Evolutionary conservation across 1,140 invertebrate species (phyloP).

Genomic region (Lordiphosa collinella): DNA sequence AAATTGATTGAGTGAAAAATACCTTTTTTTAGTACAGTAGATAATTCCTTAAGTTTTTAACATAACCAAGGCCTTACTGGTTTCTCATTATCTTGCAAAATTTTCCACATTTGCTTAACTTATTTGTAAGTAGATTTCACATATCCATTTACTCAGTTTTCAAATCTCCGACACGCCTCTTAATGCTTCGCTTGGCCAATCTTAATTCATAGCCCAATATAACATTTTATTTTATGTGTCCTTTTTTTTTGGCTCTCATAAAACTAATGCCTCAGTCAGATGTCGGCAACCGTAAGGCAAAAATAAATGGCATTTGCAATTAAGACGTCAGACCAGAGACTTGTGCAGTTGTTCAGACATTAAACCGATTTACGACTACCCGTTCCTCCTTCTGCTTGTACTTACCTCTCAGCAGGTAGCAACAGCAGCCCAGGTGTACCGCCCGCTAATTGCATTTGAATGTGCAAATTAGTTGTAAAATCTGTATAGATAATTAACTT

Average conservation of each 20-base stretch:
- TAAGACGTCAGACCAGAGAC: slow-evolving; percentile 18
- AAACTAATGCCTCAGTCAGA: slow-evolving; percentile 11
- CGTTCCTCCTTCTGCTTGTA: neutral
- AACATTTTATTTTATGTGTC: neutral
- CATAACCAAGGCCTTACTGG: no score
- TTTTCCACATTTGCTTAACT: no score
- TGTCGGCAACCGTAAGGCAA: neutral
- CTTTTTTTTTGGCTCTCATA: neutral
- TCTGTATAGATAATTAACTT: slow-evolving; percentile 28
- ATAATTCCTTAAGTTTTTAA: no score
- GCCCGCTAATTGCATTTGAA: slow-evolving; percentile 36
- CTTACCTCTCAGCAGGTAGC: slow-evolving; percentile 10
- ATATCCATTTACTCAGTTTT: no score
- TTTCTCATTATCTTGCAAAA: no score
- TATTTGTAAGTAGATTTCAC: no score
- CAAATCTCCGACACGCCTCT: no score
- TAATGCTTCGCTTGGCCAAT: no score
- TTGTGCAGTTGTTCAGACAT: slow-evolving; percentile 11
- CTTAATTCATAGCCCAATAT: no score
- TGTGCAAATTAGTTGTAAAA: slow-evolving; percentile 39
- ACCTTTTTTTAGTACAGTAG: no score
- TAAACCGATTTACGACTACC: slow-evolving; percentile 15
- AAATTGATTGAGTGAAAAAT: no score
- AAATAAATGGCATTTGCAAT: slow-evolving; percentile 31
- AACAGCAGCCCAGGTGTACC: neutral